Conservation (phyloP, 53 echinoderm and acorn worm genomes). For the Patiria pectinifera region DNA sequence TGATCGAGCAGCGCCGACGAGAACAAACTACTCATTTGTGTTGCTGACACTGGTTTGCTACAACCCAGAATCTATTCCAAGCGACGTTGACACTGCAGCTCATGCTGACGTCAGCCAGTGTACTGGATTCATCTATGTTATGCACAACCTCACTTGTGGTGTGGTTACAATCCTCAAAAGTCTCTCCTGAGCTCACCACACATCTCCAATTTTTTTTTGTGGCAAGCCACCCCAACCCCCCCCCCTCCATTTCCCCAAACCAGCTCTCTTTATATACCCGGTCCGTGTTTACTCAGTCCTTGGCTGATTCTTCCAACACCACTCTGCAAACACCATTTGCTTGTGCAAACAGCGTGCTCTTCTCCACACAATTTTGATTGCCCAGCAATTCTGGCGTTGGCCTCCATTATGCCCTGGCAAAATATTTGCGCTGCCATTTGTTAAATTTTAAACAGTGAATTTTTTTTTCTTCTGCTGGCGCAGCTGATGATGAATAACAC, state of each 20-base stretch:
- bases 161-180: neutral
- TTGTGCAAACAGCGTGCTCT: conserved; percentile 70
- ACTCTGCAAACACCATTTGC: conserved; percentile 84
- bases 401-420: conserved; percentile 64
- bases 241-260: neutral
- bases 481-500: conserved; percentile 17
- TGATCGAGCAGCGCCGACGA: conserved; percentile 24
- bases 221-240: neutral
- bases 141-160: conserved; percentile 14
- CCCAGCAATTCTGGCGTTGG: conserved; percentile 56
- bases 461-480: neutral
- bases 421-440: conserved; percentile 79
- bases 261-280: neutral
- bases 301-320: conserved; percentile 57
- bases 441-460: conserved; percentile 70
- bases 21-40: conserved; percentile 48
- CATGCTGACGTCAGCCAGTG: conserved; percentile 18
- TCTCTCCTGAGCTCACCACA: neutral
- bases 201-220: conserved; percentile 21
- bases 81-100: conserved; percentile 34
- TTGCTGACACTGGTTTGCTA: conserved; percentile 28
- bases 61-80: conserved; percentile 45
- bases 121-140: neutral
- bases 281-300: conserved; percentile 62
- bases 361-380: conserved; percentile 67